These are phyloP conservation scores for Drosophila lowei DNA, from an alignment of 1,140 invertebrate genomes.

Conservation along the genomic window DNA sequence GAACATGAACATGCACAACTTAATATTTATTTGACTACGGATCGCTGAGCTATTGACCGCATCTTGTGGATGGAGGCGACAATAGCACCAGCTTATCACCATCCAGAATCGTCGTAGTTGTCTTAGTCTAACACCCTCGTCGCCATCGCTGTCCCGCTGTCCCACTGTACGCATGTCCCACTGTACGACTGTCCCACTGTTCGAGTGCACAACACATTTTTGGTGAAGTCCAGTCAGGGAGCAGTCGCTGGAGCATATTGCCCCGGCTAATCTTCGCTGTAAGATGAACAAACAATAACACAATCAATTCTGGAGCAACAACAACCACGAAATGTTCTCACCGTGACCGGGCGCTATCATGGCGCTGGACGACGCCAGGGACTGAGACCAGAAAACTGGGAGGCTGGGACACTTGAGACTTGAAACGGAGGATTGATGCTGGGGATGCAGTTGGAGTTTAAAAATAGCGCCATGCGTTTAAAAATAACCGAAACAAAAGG, in stretches of 20 bases:
- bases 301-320: too few species aligned
- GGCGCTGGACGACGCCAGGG: too few species aligned
- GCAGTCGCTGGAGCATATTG: too few species aligned
- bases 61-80: neutral
- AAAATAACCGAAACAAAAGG: conserved; percentile 4
- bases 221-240: neutral
- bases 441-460: neutral
- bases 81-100: conserved; percentile 9
- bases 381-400: too few species aligned
- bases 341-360: too few species aligned
- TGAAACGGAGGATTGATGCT: neutral
- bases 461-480: conserved; percentile 13
- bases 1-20: conserved; percentile 1
- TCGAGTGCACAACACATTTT: conserved; percentile 8
- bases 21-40: conserved; percentile 28
- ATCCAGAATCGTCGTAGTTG: neutral
- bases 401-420: neutral
- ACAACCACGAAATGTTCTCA: too few species aligned
- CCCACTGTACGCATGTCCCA: too few species aligned
- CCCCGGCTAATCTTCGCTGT: too few species aligned
- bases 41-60: conserved; percentile 19
- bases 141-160: neutral
- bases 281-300: too few species aligned
- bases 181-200: too few species aligned
- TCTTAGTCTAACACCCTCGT: neutral